Base-by-base conservation (phyloP, 2,113 vertebrate genomes). In the Halcyon malimbica region DNA sequence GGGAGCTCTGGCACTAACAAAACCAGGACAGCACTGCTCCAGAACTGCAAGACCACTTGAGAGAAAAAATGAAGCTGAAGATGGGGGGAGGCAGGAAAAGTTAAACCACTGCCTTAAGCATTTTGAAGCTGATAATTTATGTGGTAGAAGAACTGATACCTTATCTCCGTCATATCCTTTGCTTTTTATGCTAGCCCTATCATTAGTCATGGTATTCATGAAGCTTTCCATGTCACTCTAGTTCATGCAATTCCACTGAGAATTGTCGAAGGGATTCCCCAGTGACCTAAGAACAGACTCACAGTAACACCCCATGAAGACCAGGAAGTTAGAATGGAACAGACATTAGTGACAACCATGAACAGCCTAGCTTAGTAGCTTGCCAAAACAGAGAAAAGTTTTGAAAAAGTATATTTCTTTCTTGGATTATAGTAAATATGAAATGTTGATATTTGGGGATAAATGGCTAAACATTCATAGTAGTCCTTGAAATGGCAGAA, bases 291-390 rank as follows among this genome's bases (percentile, higher is more conserved):
- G 18, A 21, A 57, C 20, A n/a, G 26, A 20, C n/a, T 63, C 53
- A 33, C 6, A 16, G 14, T 42, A 48, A 13, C 18, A 16, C 5
- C 5, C 6, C 1, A 0, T 86, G 42, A 51, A 51, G 35, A 75
- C 35, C 15, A n/a, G 25, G 51, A 33, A 77, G 11, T 28, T 8
- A 37, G n/a, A 73, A 60, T 17, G 71, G 13, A 65, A 41, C 10
- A 73, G 35, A 39, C 7, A 1, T 26, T 33, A 65, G n/a, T 7
- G 42, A 64, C 33, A 83, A 18, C 37, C 20, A 26, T 35, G n/a
- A 25, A 35, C 35, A 35, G 35, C 35, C 35, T 35, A 35, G 59
- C 13, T 4, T 20, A 54, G 18, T 19, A 63, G 6, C 42, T 53
- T 64, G 33, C 18, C 28, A 57, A 33, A 13, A 75, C 46, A 51